Evolutionary conservation across 2,113 vertebrate genomes (phyloP).

Genomic region (Apodemus speciosus): DNA sequence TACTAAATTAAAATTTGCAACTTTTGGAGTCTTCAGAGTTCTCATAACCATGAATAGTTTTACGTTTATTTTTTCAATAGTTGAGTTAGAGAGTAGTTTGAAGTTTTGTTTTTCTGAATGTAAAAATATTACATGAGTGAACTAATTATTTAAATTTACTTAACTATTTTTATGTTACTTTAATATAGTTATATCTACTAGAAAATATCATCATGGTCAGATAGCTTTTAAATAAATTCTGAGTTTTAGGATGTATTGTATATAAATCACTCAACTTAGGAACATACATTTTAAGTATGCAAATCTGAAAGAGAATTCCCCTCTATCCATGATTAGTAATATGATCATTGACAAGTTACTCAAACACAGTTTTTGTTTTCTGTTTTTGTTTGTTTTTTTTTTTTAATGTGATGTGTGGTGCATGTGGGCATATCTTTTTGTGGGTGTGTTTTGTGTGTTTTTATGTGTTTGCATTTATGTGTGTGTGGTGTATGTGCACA

Average conservation of each 20-base stretch:
- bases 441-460: not conserved
- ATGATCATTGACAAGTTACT: not conserved
- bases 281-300: not conserved
- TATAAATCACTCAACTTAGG: not conserved
- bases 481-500: not conserved
- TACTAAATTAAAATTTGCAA: slow-evolving; percentile 1
- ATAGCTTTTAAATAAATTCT: not conserved
- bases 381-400: not conserved
- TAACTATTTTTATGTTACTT: not conserved
- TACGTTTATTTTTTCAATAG: not conserved
- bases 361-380: not conserved
- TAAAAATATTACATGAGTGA: not conserved
- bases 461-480: not conserved
- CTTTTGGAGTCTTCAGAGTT: not conserved
- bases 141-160: slow-evolving; percentile 14
- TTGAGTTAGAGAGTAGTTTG: not conserved
- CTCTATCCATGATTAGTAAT: not conserved
- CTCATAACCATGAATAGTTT: not conserved
- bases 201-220: not conserved
- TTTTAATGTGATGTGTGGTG: not conserved
- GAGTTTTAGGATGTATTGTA: not conserved
- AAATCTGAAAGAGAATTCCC: not conserved
- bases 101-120: not conserved
- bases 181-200: not conserved
- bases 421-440: not conserved